Evolutionary conservation across 2,797 vertebrate genomes (phyloP).

Genomic region (Gymnocypris eckloni): DNA sequence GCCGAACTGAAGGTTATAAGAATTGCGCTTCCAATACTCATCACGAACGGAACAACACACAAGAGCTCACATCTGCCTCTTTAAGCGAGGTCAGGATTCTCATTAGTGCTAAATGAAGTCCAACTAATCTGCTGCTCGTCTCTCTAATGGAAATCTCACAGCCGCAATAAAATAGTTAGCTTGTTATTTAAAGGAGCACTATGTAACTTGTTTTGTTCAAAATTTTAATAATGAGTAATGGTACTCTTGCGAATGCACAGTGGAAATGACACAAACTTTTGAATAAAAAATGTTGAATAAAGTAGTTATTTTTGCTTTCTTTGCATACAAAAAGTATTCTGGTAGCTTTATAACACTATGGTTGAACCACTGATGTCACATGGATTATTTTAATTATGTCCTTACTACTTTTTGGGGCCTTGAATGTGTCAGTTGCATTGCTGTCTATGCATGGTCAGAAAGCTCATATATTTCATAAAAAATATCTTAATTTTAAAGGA

Average conservation of each 20-base stretch:
- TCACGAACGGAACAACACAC: constrained; percentile 20
- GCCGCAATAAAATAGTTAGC: constrained; percentile 1
- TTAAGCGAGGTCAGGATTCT: constrained; percentile 25
- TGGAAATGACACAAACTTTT: neutral
- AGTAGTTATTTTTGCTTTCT: neutral
- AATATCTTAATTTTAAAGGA: neutral
- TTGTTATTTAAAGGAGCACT: neutral
- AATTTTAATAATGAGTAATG: neutral
- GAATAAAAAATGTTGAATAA: neutral
- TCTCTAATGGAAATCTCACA: neutral
- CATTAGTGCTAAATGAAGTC: constrained; percentile 39
- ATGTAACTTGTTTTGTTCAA: neutral
- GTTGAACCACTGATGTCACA: neutral
- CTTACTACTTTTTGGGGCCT: neutral
- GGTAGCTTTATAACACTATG: neutral
- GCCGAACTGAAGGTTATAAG: constrained; percentile 2
- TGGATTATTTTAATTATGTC: neutral
- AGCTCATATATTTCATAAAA: too few relatives aligned
- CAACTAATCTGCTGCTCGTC: constrained; percentile 21
- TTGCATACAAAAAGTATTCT: neutral
- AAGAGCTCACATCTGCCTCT: constrained; percentile 31
- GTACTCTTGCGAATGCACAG: neutral
- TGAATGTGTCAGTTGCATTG: neutral
- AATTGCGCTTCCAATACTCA: constrained; percentile 9
- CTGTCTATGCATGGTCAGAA: too few relatives aligned